A percentile compares a stretch with the other conserved stretches of the same genome.
These are phyloP conservation scores for Barbus barbus DNA, from an alignment of 2,113 vertebrate species.

Conservation along the genomic window DNA sequence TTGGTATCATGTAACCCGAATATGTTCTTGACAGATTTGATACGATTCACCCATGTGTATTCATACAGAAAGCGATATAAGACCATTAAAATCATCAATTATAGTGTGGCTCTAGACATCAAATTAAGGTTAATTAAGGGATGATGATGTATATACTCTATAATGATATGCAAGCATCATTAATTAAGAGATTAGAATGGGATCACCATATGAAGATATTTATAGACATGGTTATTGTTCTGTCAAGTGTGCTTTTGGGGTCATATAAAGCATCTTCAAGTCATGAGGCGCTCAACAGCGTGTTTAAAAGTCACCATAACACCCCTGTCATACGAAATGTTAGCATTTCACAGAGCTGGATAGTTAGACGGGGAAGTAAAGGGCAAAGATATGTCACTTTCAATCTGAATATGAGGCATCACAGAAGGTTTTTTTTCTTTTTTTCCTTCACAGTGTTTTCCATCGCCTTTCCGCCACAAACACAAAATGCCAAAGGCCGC, in stretches of 20 bases:
- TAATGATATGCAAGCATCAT: constrained; percentile 1
- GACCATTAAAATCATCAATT: background rate
- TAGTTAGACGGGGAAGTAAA: constrained; percentile 66
- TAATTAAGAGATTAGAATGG: constrained; percentile 2
- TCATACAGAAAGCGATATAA: background rate
- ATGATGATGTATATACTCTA: background rate
- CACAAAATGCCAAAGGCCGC: constrained; percentile 58
- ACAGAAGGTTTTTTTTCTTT: constrained; percentile 23
- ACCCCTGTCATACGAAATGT: constrained; percentile 71
- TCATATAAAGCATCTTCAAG: constrained; percentile 61
- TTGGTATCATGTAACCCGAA: no score
- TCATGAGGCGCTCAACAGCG: constrained; percentile 54
- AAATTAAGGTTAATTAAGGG: constrained; percentile 8
- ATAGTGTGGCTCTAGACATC: constrained; percentile 1
- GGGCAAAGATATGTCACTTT: constrained; percentile 67
- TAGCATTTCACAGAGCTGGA: constrained; percentile 65
- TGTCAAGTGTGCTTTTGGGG: constrained; percentile 62
- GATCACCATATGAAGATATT: constrained; percentile 34
- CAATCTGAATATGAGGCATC: constrained; percentile 68
- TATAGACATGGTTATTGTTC: constrained; percentile 63
- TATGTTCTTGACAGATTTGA: no score
- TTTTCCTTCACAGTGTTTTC: background rate
- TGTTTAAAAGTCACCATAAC: constrained; percentile 69
- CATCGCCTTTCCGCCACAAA: constrained; percentile 15
- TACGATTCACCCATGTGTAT: background rate